Conservation (phyloP, 2,797 vertebrate species). For the Phoebastria nigripes region DNA sequence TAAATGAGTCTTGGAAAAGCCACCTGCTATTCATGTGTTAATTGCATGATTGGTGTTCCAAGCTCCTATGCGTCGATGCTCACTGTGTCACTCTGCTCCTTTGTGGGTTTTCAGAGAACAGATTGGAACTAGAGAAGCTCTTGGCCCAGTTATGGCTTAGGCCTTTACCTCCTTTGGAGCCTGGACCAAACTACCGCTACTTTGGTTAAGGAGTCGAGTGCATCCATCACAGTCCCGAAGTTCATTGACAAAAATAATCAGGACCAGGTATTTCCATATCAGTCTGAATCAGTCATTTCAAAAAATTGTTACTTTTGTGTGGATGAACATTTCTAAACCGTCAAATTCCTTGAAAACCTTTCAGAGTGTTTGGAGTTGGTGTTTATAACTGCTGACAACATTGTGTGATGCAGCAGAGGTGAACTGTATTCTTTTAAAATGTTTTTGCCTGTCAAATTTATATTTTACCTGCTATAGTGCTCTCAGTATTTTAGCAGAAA, state of each 20-base stretch:
- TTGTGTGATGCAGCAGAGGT: neutral
- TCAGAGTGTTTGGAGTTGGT: neutral
- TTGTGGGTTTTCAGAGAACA: neutral
- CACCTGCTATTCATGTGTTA: neutral
- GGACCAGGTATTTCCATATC: neutral
- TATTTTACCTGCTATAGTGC: neutral
- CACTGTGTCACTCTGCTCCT: neutral
- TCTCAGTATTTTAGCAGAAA: neutral
- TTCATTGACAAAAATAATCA: neutral
- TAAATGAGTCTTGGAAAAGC: neutral
- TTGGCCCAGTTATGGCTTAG: neutral
- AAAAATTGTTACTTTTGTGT: neutral
- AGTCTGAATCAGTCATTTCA: neutral
- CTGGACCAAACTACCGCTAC: fast-evolving
- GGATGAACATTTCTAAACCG: neutral
- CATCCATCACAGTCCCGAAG: neutral
- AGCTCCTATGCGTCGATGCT: neutral
- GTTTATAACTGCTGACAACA: neutral
- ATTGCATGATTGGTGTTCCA: neutral
- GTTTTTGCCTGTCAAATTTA: neutral
- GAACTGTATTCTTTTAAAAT: neutral
- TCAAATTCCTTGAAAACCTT: neutral
- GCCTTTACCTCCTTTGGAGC: neutral
- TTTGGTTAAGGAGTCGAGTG: neutral
- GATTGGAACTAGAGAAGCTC: neutral